Base-by-base conservation (phyloP, 35 echinoderm and acorn worm species). In the Ophioderma brevispina region DNA sequence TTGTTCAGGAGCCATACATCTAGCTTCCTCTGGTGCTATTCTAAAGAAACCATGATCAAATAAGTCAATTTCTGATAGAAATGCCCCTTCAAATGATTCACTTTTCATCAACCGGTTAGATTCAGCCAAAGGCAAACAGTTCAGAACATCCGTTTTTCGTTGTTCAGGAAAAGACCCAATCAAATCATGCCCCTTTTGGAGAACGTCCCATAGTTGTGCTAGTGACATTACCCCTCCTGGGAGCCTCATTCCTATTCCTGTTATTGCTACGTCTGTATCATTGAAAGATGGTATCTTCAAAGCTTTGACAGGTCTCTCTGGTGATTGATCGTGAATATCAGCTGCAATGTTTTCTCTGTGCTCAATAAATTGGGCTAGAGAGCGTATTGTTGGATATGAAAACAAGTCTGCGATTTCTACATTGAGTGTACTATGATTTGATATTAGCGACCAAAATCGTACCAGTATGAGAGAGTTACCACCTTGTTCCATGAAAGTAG, bases 381-480 rank as follows among this genome's bases (percentile, higher is more conserved):
- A 80, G 32, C 13, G 36, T 80, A 80, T 80, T 4, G 78, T 80
- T 21, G 78, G 78, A 80, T 80, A 80, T 35, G 78, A 80, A 80
- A 80, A 80, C 1, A 80, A 35, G n/a, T 80, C 78, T 34, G 78
- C 32, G 34, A 80, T 35, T 80, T 80, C 78, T 80, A 80, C 38
- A 5, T 13, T 80, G 78, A 80, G 30, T 31, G 34, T 36, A 80
- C 17, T 10, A 8, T 35, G 2, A 35, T 31, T 80, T n/a, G 28
- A 10, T 35, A 80, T 35, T 2, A 80, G 78, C 6, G 78, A 80
- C 78, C 78, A 80, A 40, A 80, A 80, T 34, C 78, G 78, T 21
- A 80, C 78, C 33, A 80, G 78, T 80, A 80, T 80, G 2, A 80
- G 78, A 80, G 78, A 80, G 78, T 80, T 15, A 40, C 13, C 78